Base-by-base conservation (phyloP, 1,140 invertebrate species). In the Drosophila seguyi region DNA sequence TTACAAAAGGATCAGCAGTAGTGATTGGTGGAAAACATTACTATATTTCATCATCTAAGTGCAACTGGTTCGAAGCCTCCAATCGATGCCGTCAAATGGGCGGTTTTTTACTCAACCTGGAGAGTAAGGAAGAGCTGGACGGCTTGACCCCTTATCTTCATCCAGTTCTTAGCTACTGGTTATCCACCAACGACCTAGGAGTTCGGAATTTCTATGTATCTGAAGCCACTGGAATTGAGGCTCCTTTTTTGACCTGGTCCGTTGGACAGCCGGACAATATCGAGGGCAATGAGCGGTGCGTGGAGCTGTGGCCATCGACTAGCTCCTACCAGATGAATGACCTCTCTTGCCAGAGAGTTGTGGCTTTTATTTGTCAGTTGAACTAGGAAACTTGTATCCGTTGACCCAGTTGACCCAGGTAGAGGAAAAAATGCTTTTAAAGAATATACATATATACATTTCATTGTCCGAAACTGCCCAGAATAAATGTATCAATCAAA, bases 141-240 rank as follows among this genome's bases (percentile, higher is more conserved):
- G 4, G 6, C 4, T 36, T 80, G 0, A 66, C 48, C 10, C 25
- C 31, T 7, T 22, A 65, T 39, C 50, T 79, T 1, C 55, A 79
- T 36, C 76, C 60, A 7, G 22, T 44, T 0, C 27, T 41, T 7
- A 79, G 48, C 50, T 79, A 79, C 31, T 84, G 79, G 81, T 41
- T 71, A 22, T 72, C 68, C 25, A 36, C 68, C 10, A 75, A 81
- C 25, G 83, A 86, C 27, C 62, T 84, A 5, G 67, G 42, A n/a
- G 22, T n/a, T 3, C 55, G 45, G 6, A 57, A 67, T 41, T 22
- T 50, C 25, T 86, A 79, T 38, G 48, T 27, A 16, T 79, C 76
- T 1, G 39, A 67, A 10, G 62, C 77, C 6, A 80, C 58, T n/a
- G 78, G 77, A n/a, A 18, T 18, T 1, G 22, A 25, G 16, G 69